Conservation (phyloP, 2,113 vertebrate genomes). For the Oostethus manadensis region DNA sequence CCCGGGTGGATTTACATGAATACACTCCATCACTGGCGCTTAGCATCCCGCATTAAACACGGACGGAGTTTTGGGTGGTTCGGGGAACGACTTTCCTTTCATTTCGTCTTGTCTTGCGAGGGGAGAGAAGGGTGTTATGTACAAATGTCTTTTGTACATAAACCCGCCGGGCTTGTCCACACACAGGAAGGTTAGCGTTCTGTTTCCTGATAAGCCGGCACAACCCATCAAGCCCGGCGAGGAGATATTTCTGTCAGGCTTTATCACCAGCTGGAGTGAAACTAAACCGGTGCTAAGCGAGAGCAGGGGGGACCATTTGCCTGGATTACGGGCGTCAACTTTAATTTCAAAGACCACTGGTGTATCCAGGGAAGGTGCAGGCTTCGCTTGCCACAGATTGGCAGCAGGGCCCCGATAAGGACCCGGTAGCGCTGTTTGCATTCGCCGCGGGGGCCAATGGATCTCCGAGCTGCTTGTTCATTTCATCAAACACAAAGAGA, state of each 20-base stretch:
- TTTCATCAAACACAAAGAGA: conserved; percentile 62
- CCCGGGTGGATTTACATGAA: conserved; percentile 75
- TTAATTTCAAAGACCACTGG: conserved; percentile 83
- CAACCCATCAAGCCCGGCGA: conserved; percentile 67
- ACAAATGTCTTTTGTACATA: conserved; percentile 72
- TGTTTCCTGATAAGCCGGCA: conserved; percentile 76
- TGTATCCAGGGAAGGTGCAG: conserved; percentile 73
- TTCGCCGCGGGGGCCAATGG: conserved; percentile 63
- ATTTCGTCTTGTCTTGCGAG: conserved; percentile 30
- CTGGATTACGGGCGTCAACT: conserved; percentile 76
- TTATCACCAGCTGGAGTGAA: conserved; percentile 77
- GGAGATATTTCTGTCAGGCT: conserved; percentile 79
- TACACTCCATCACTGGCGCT: conserved; percentile 68
- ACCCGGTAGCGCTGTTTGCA: conserved; percentile 45
- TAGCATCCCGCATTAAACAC: conserved; percentile 60
- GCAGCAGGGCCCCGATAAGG: conserved; percentile 68
- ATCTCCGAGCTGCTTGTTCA: conserved; percentile 66
- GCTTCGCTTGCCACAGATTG: conserved; percentile 71
- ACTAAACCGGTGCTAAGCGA: conserved; percentile 75
- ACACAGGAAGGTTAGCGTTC: conserved; percentile 72
- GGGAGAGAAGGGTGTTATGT: conserved; percentile 67
- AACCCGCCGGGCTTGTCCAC: conserved; percentile 71
- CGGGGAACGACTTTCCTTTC: conserved; percentile 51
- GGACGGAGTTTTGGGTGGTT: conserved; percentile 45
- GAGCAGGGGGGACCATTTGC: conserved; percentile 73